Base-by-base conservation (phyloP, 2,888 invertebrate species). In the Anodontia alba region DNA sequence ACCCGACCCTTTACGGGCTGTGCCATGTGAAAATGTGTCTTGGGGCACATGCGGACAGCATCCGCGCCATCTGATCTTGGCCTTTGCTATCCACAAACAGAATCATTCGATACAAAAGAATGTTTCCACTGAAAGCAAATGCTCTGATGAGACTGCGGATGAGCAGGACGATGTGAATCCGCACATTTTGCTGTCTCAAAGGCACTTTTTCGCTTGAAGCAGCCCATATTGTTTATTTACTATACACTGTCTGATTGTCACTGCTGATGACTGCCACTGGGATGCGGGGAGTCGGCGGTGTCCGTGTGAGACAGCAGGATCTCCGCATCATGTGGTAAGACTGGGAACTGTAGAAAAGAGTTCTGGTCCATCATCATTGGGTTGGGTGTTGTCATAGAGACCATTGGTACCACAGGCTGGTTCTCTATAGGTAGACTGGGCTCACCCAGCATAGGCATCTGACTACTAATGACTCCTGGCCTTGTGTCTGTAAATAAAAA, bases 261-360 rank as follows among this genome's bases (percentile, higher is more conserved):
- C 20, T 31, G 62, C 33, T 71, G 51, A 51, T 71, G 71, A 33
- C 51, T 71, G n/a, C n/a, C 33, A 23, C 29, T 29, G 5, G 51
- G 36, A 43, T 51, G 51, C n/a, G 49, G 71, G 17, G 49, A 51
- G 15, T 82, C 79, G 5, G 75, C 46, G 1, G 80, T 49, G 67
- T 80, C 78, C 5, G 78, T 54, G 15, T 72, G 49, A 26, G 80
- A 80, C 36, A 80, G 46, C 29, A 73, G 70, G 20, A 80, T 72
- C 31, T 84, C 83, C 10, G 83, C 70, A 38, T 84, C 83, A 31
- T 76, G 70, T 29, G 83, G 73, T 42, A 84, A 68, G 70, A 84
- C 76, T 29, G 33, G 62, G 33, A 80, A 80, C n/a, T 75, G 72
- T 26, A 84, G 38, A 23, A 78, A 75, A 0, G 51, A 66, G 23